These are phyloP conservation scores for Brachionichthys hirsutus DNA, from an alignment of 2,113 vertebrate species.

Conservation along the genomic window DNA sequence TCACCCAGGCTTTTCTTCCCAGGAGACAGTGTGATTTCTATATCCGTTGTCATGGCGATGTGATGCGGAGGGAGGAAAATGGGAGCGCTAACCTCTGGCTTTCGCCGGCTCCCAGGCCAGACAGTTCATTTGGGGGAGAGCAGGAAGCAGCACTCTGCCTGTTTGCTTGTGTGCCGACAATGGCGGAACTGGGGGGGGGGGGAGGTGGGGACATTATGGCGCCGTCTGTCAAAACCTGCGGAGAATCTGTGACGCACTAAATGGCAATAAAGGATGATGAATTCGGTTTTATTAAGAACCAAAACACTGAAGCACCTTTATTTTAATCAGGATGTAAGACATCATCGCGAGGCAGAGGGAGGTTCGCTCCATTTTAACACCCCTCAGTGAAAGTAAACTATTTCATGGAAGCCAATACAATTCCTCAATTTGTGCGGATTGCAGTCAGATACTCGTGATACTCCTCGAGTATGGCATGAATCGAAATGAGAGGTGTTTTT, in stretches of 20 bases:
- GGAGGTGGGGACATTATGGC: constrained; percentile 88
- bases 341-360: constrained; percentile 13
- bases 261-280: constrained; percentile 5
- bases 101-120: constrained; percentile 84
- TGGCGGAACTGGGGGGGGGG: constrained; percentile 82
- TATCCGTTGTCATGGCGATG: constrained; percentile 99
- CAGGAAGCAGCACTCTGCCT: constrained; percentile 87
- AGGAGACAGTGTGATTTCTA: constrained; percentile 99
- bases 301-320: not conserved
- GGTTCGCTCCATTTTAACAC: constrained; percentile 14
- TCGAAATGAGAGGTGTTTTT: constrained; percentile 71
- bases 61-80: constrained; percentile 89
- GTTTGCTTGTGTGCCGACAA: constrained; percentile 90
- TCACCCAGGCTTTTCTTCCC: constrained; percentile 90
- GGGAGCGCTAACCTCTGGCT: constrained; percentile 92
- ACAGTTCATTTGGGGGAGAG: constrained; percentile 75
- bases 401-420: constrained; percentile 59
- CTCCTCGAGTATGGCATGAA: constrained; percentile 76
- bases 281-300: constrained; percentile 20
- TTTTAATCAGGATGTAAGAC: constrained; percentile 2
- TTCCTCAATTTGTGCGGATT: constrained; percentile 64
- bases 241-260: not conserved
- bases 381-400: constrained; percentile 7
- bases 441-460: constrained; percentile 78
- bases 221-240: constrained; percentile 75